A percentile compares a stretch with the other conserved stretches of the same genome.
These are phyloP conservation scores for Micronycteris hirsuta DNA, from an alignment of 2,113 vertebrate genomes.

Conservation along the genomic window DNA sequence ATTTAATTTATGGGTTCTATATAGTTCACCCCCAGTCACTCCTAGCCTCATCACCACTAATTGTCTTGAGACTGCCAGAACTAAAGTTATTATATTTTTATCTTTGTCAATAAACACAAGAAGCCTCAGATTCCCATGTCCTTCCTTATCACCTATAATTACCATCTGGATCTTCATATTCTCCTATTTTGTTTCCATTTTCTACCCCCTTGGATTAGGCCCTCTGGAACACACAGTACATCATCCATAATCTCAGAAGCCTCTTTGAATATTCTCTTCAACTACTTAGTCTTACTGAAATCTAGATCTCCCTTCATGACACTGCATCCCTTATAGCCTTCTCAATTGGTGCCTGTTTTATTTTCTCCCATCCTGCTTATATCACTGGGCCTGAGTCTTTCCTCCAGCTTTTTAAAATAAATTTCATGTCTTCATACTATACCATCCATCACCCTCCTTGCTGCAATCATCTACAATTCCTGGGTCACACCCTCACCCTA, in stretches of 20 bases:
- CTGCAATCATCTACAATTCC: not conserved
- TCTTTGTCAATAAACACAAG: not conserved
- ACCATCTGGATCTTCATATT: not conserved
- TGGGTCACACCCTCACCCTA: not conserved
- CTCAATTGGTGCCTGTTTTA: not conserved
- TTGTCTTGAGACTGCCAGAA: not conserved
- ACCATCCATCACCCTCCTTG: not conserved
- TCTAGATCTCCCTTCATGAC: not conserved
- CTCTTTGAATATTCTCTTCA: not conserved
- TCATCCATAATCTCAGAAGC: not conserved
- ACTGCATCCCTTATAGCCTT: not conserved
- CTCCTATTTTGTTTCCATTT: slow-evolving; percentile 7
- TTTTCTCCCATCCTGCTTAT: not conserved
- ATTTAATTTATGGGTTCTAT: slow-evolving; percentile 1
- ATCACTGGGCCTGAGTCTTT: not conserved
- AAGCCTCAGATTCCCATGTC: slow-evolving; percentile 7
- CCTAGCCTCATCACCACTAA: not conserved
- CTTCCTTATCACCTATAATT: slow-evolving; percentile 20
- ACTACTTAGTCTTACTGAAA: not conserved
- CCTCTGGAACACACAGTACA: not conserved
- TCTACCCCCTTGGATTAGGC: not conserved
- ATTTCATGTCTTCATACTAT: not conserved
- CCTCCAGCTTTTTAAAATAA: slow-evolving; percentile 8
- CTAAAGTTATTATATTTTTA: slow-evolving; percentile 21
- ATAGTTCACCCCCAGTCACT: not conserved